A percentile compares a stretch with the other conserved stretches of the same genome.
These are phyloP conservation scores for Suncus etruscus DNA, from an alignment of 2,113 vertebrate genomes.

Conservation along the genomic window DNA sequence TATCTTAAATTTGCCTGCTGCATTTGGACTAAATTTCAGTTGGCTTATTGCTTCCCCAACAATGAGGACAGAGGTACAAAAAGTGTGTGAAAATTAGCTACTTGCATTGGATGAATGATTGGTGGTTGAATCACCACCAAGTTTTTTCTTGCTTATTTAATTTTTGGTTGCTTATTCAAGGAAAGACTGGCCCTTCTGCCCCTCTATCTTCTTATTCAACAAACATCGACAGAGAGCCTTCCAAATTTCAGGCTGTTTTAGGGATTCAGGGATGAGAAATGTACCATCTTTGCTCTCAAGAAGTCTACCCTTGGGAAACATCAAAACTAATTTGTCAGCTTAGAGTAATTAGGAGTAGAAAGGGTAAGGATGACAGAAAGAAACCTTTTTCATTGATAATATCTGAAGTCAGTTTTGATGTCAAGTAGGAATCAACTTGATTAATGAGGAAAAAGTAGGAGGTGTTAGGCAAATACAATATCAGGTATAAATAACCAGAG, in stretches of 20 bases:
- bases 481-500: background rate
- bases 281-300: background rate
- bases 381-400: background rate
- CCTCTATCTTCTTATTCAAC: constrained; percentile 49
- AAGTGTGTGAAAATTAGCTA: background rate
- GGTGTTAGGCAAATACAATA: constrained; percentile 18
- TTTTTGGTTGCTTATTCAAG: constrained; percentile 11
- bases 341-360: background rate
- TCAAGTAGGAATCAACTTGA: background rate
- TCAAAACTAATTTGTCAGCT: background rate
- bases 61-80: background rate
- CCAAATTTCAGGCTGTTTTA: background rate
- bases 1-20: background rate
- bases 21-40: background rate
- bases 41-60: background rate
- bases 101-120: background rate
- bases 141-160: too few species aligned
- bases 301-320: background rate
- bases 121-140: background rate
- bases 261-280: background rate
- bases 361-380: background rate
- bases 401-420: constrained; percentile 11
- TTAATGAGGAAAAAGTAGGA: constrained; percentile 28
- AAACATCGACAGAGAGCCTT: background rate
- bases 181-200: background rate